Base-by-base conservation (phyloP, 1,140 invertebrate genomes). In the Solen grandis region DNA sequence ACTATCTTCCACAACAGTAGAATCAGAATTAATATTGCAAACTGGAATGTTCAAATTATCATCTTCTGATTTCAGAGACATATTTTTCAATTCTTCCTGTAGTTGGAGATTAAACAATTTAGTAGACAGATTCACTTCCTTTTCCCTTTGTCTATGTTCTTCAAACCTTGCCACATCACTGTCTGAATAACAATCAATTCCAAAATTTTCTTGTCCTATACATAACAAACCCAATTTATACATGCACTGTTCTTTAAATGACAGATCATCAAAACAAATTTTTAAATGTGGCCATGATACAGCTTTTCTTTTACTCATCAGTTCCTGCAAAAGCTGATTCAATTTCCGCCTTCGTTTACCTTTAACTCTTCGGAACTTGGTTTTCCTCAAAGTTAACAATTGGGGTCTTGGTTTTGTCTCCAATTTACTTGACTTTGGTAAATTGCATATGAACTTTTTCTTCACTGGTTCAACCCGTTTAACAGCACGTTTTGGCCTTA, bases 351-450 rank as follows among this genome's bases (percentile, higher is more conserved):
- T 33, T 46, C 75, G 25, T 60, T 78, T 78, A 4, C 75, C 75
- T 69, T 78, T 78, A 16, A 78, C 75, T 59, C 52, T 38, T 69
- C 75, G 33, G 22, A 78, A 78, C 60, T 78, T 78, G 16, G 75
- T 78, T 78, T 78, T 78, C 31, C 75, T 68, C n/a, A 66, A 78
- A 16, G 75, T 78, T 14, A 78, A 31, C 10, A 78, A 50, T 46
- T 73, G 70, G 19, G 70, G 70, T 57, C 62, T 66, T 38, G 50
- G 10, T 38, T 57, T 78, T 29, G 10, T 60, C 29, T 78, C 75
- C 3, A 31, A 3, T 54, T 65, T 78, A 16, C 75, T 22, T 29
- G 75, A 60, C 25, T 78, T 78, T n/a, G 75, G 75, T 46, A 78
- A 69, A 25, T 60, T 50, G 38, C 75, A 78, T 25, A 78, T 65